Evolutionary conservation across 2,113 vertebrate species (phyloP).

Genomic region (Butastur rufipennis): DNA sequence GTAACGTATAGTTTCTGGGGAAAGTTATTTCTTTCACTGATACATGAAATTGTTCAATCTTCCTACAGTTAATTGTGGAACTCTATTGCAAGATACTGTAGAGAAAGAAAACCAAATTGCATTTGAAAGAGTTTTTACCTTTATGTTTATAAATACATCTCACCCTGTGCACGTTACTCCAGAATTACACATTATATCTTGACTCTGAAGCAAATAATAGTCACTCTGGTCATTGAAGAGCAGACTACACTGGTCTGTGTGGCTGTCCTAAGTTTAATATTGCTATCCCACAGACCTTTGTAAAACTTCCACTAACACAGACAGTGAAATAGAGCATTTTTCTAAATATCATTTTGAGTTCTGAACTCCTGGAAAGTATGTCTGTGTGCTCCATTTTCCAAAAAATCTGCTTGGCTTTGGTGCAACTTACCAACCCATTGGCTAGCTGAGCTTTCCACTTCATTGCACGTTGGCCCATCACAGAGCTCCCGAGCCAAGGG

Average conservation of each 20-base stretch:
- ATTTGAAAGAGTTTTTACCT: not conserved
- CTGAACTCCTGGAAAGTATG: not conserved
- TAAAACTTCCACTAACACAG: not conserved
- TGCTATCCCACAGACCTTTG: not conserved
- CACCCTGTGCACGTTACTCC: not conserved
- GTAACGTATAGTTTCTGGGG: not conserved
- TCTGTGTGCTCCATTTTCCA: not conserved
- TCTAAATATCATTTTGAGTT: not conserved
- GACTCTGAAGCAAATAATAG: not conserved
- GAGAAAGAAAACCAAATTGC: not conserved
- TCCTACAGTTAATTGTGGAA: not conserved
- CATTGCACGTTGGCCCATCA: slow-evolving; percentile 87
- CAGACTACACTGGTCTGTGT: not conserved
- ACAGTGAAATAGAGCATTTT: accelerated
- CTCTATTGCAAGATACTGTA: not conserved
- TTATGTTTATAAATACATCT: not conserved
- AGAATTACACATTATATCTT: not conserved
- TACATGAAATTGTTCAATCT: not conserved
- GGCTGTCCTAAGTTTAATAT: not conserved
- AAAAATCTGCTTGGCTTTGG: not conserved
- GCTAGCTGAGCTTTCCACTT: slow-evolving; percentile 87
- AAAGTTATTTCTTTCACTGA: not conserved
- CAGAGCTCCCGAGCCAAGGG: slow-evolving; percentile 88
- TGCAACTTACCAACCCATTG: slow-evolving; percentile 83
- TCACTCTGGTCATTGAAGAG: not conserved